Evolutionary conservation across 2,888 invertebrate species (phyloP).

Genomic region (Minunthozetes semirufus): DNA sequence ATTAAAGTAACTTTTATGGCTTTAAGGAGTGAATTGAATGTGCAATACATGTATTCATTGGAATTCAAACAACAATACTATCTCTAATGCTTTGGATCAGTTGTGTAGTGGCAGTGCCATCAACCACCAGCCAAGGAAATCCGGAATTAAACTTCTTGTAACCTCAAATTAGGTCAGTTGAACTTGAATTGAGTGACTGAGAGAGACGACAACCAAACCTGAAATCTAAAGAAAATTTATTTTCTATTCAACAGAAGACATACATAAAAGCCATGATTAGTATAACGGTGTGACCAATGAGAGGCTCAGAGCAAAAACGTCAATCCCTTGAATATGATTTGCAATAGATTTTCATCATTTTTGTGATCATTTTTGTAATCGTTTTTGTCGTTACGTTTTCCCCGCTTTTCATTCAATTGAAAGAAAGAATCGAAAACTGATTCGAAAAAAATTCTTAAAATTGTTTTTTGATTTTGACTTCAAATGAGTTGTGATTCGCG

Average conservation of each 20-base stretch:
- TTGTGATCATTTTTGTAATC: background rate
- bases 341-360: background rate
- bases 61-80: too few relatives aligned
- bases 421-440: background rate
- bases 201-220: too few relatives aligned
- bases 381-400: background rate
- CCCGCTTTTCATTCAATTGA: background rate
- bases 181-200: background rate
- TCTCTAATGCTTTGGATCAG: background rate
- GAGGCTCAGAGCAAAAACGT: background rate
- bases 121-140: conserved; percentile 12
- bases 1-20: too few relatives aligned
- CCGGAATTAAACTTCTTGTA: background rate
- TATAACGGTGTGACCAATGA: background rate
- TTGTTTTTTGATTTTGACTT: background rate
- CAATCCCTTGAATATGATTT: background rate
- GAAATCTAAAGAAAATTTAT: too few relatives aligned
- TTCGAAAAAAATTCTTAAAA: background rate
- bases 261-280: too few relatives aligned
- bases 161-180: conserved; percentile 16
- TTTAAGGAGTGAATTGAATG: too few relatives aligned
- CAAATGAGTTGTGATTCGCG: background rate
- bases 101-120: background rate
- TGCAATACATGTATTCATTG: too few relatives aligned
- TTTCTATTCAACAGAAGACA: too few relatives aligned